Base-by-base conservation (phyloP, 2,797 vertebrate genomes). In the Cyclura pinguis region DNA sequence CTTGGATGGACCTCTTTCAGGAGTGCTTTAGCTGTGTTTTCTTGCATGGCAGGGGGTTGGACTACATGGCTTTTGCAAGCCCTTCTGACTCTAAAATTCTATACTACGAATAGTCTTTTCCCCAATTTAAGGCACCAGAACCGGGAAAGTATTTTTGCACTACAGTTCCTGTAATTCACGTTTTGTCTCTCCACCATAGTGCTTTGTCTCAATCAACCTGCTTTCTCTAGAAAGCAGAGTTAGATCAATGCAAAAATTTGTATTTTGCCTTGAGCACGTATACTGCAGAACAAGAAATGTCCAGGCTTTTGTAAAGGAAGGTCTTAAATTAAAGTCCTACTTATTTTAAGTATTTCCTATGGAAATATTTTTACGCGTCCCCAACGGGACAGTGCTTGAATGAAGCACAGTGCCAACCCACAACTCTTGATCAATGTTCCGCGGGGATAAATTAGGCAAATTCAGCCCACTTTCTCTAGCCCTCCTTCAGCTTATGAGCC, bases 351-450 rank as follows among this genome's bases (percentile, higher is more conserved):
- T 13, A 1, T 69, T 92, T 92, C 93, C 91, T 91, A 52, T 57
- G 84, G 94, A 92, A 91, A 92, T 77, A 86, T 91, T 92, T 90
- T 91, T 93, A 0, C 90, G 92, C 50, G 32, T 84, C 88, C 89
- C 86, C 12, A 1, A 0, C 69, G 93, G 84, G 52, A 89, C 13
- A 0, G 77, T 80, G 55, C 91, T 73, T 80, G 89, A 92, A 90
- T 74, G 0, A 2, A 90, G 62, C 13, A 42, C 88, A 29, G 6
- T 18, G 52, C 59, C 69, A 67, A 55, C 27, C 0, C 50, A 80
- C 64, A 57, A 18, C 47, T 16, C 22, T 86, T 87, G 85, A 88
- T 80, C 52, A 76, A 5, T 52, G 91, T 92, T 90, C 94, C 88
- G 89, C 29, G 64, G 0, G 0, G 52, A 72, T 35, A 4, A 74